Conservation (phyloP, 1,140 invertebrate genomes). For the Ladona fulva region DNA sequence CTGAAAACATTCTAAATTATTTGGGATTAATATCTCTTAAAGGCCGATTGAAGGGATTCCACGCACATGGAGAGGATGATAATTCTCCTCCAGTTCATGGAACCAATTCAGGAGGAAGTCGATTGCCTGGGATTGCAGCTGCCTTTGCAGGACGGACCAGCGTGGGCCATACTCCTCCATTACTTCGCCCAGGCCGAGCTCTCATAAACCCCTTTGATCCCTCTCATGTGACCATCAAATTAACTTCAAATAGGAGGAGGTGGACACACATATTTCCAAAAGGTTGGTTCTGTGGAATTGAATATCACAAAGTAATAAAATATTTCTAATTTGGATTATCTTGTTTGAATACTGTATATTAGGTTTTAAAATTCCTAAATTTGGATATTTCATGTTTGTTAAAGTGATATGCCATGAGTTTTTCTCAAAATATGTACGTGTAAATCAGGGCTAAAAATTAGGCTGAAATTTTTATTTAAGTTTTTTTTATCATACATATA, state of each 20-base stretch:
- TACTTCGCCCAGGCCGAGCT: slow-evolving; percentile 57
- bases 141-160: slow-evolving; percentile 15
- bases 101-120: not conserved
- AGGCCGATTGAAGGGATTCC: not conserved
- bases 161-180: slow-evolving; percentile 14
- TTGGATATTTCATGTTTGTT: too few species aligned
- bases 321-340: too few species aligned
- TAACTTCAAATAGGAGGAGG: slow-evolving; percentile 89
- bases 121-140: not conserved
- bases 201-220: slow-evolving; percentile 97
- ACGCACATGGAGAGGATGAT: not conserved
- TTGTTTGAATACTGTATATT: too few species aligned
- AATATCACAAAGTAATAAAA: too few species aligned
- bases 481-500: too few species aligned
- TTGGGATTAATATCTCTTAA: not conserved
- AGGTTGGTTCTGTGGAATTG: slow-evolving; percentile 41
- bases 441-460: too few species aligned
- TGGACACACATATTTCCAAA: slow-evolving; percentile 99
- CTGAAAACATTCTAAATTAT: not conserved
- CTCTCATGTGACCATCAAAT: slow-evolving; percentile 89
- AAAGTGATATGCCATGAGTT: too few species aligned
- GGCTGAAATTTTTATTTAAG: too few species aligned
- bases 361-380: too few species aligned
- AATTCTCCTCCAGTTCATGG: not conserved
- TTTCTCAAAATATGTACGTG: too few species aligned